These are phyloP conservation scores for Petrocephalus sullivani DNA, from an alignment of 2,797 vertebrate genomes.

Conservation along the genomic window DNA sequence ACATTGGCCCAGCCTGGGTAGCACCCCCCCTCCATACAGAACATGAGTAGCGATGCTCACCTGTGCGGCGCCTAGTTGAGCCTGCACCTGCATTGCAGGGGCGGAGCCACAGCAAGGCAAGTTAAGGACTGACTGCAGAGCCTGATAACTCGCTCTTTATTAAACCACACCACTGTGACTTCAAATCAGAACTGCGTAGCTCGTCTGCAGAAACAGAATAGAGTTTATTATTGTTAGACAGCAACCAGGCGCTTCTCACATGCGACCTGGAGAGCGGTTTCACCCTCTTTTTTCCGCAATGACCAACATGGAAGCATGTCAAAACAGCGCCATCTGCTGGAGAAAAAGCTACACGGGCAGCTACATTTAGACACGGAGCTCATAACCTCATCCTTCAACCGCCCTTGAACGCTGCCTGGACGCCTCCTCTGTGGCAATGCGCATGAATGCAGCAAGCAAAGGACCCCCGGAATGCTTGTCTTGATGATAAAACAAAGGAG, in stretches of 20 bases:
- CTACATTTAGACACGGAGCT: neutral
- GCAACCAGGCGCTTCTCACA: neutral
- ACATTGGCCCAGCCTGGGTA: neutral
- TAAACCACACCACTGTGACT: neutral
- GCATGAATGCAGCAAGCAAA: neutral
- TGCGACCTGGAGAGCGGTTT: neutral
- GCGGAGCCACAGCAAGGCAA: neutral
- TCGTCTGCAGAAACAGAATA: neutral
- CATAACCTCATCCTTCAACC: slow-evolving; percentile 23
- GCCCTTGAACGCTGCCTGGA: slow-evolving; percentile 28
- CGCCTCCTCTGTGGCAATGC: neutral
- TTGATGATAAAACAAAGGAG: neutral
- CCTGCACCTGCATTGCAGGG: neutral
- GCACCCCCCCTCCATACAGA: neutral
- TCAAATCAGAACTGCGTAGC: neutral
- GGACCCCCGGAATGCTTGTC: neutral
- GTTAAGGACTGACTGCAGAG: neutral
- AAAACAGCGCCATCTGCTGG: slow-evolving; percentile 30
- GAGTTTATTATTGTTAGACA: neutral
- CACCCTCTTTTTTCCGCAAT: neutral
- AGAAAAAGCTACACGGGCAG: neutral
- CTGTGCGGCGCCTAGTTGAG: neutral
- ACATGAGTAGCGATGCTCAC: neutral
- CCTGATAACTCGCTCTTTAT: neutral
- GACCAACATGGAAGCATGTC: slow-evolving; percentile 1